A percentile compares a stretch with the other conserved stretches of the same genome.
Evolutionary conservation across 2,113 vertebrate species (phyloP).

Genomic region (Melanerpes formicivorus): DNA sequence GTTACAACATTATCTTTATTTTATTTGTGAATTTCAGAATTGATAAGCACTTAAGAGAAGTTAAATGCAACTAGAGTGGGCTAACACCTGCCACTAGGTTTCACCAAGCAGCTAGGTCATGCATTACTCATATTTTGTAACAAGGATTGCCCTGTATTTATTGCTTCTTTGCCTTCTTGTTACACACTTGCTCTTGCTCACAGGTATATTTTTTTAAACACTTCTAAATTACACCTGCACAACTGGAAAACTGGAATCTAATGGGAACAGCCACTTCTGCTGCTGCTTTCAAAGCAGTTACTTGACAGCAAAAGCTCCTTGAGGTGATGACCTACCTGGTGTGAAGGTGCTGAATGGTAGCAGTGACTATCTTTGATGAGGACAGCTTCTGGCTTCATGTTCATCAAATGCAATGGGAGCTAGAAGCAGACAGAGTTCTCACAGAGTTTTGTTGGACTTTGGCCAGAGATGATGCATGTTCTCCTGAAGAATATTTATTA

Average conservation of each 20-base stretch:
- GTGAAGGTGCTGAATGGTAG: neutral
- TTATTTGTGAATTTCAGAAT: neutral
- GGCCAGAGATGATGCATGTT: neutral
- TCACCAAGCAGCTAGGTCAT: neutral
- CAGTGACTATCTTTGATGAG: fast-evolving
- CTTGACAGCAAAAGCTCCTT: neutral
- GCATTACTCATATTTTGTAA: neutral
- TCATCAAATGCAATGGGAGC: neutral
- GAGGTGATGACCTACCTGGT: neutral
- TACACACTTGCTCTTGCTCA: neutral
- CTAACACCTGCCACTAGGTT: neutral
- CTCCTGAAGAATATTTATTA: neutral
- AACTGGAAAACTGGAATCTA: neutral
- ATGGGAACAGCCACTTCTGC: neutral
- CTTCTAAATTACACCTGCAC: neutral
- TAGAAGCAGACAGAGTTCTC: neutral
- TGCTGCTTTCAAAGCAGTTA: neutral
- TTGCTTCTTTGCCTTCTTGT: neutral
- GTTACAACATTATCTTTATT: neutral
- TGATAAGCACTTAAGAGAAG: neutral
- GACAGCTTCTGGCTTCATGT: neutral
- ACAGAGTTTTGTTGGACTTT: neutral
- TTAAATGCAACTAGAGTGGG: neutral
- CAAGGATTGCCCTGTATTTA: neutral
- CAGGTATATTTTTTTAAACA: neutral